Base-by-base conservation (phyloP, 2,888 invertebrate species). In the Spodoptera littoralis region DNA sequence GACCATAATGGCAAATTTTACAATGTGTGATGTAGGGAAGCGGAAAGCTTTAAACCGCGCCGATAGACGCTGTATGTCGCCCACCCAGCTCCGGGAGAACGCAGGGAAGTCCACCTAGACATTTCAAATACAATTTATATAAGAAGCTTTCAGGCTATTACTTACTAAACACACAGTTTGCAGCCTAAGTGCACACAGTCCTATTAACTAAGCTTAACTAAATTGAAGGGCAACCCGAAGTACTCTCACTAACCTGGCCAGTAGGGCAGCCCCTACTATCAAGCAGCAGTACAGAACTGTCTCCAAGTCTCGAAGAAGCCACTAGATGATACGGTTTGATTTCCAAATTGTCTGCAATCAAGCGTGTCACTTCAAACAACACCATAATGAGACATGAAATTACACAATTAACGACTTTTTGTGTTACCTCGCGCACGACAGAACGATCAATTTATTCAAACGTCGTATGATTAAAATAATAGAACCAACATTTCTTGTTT, bases 41-140 rank as follows among this genome's bases (percentile, higher is more conserved):
- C 98, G 97, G 89, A 98, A 98, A 0, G 98, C 98, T 83, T 97
- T 96, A 88, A 98, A 98, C 22, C 95, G 95, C 4, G 96, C 95
- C 0, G 95, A 90, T 18, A 97, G 88, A 48, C 95, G 87, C 81
- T 94, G 94, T 1, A 88, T 90, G 12, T 89, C 90, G 43, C 85
- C 82, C 54, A 87, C 53, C 77, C 84, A 85, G 0, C 84, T 77
- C 1, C 93, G 90, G 0, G 86, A 83, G 57, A 96, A 93, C 4
- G 92, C 85, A 0, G 96, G 96, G 76, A 96, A 96, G 63, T 95
- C 95, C 47, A 95, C 91, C 94, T 94, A 81, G 2, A 57, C 22
- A 30, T 30, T 47, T 5, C 4, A 11, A 8, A 9, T 9, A 8
- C 36, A 8, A 36, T 36, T 36, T n/a, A n/a, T n/a, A n/a, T n/a